Base-by-base conservation (phyloP, 2,888 invertebrate genomes). In the Hanleya hanleyi region DNA sequence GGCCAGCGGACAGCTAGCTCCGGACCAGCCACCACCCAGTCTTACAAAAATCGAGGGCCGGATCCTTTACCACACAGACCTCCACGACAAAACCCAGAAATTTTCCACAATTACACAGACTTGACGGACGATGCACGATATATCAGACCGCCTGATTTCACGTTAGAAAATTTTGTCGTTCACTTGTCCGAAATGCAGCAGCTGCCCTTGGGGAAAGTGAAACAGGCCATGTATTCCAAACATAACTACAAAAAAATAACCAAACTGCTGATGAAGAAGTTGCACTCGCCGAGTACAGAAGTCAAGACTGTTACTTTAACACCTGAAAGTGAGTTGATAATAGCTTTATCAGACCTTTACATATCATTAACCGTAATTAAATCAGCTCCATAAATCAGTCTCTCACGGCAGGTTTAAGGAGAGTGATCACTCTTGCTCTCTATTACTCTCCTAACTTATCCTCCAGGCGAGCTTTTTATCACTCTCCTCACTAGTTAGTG, bases 211-310 rank as follows among this genome's bases (percentile, higher is more conserved):
- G 77, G 76, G 35, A 79, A 77, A 66, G 85, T 87, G 18, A 77
- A 83, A 73, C 74, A 83, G 50, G 73, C 77, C 4, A 72, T 89
- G 69, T 84, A 79, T 70, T 89, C 88, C 0, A 83, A 74, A 71
- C 82, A 86, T 64, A 88, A 86, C 75, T 87, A 88, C 72, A 86
- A 86, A 69, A 88, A 86, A 68, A 69, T 88, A 32, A 87, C 87
- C n/a, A 82, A 87, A 51, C 38, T 88, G 33, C 69, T 88, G 41
- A 82, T 82, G 7, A 77, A 83, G n/a, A 75, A 82, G 38, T 68
- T 79, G 29, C 22, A 64, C 18, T 29, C 37, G 26, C n/a, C 22
- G 37, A 36, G 64, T 26, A n/a, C n/a, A n/a, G 71, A 69, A 51
- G 65, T 81, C 15, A 72, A 77, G 49, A 47, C 77, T 5, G 74